A percentile compares a stretch with the other conserved stretches of the same genome.
phyloP scores from a whole-genome alignment of 1,140 invertebrate species.

The Orius insidiosus region DNA sequence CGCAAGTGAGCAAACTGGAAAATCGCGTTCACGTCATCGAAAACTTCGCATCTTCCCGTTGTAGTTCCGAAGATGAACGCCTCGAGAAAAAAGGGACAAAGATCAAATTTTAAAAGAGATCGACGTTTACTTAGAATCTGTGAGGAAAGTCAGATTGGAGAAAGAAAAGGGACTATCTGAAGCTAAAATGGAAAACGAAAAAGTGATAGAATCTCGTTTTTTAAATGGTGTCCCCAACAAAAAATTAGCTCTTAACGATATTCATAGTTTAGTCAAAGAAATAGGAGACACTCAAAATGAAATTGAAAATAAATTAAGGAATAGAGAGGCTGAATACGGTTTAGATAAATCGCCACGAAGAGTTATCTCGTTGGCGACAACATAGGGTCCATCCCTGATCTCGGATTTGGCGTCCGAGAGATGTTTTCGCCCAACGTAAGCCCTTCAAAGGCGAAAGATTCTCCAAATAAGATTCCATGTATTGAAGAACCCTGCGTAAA shows the following conservation, averaged over 20 bases:
- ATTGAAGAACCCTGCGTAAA: constrained; percentile 14
- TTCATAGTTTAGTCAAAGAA: constrained; percentile 27
- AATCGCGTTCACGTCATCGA: constrained; percentile 18
- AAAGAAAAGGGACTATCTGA: not conserved
- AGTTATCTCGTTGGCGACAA: constrained; percentile 21
- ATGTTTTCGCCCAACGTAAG: constrained; percentile 7
- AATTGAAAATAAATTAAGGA: constrained; percentile 20
- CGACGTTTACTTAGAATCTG: constrained; percentile 5
- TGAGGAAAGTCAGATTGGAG: not conserved
- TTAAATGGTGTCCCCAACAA: constrained; percentile 10
- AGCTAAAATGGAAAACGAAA: constrained; percentile 6
- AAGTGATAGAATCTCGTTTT: not conserved
- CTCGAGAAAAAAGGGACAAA: not conserved
- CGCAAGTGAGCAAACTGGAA: constrained; percentile 19
- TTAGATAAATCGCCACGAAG: not conserved
- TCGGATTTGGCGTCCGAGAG: constrained; percentile 24
- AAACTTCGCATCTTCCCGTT: constrained; percentile 15
- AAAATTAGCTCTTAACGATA: constrained; percentile 28
- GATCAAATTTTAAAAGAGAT: constrained; percentile 7
- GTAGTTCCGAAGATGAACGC: not conserved
- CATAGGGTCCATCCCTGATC: constrained; percentile 25
- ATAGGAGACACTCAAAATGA: constrained; percentile 28
- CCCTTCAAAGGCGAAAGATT: constrained; percentile 5
- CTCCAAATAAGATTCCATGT: constrained; percentile 1
- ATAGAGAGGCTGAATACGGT: constrained; percentile 7